Evolutionary conservation across 1,140 invertebrate species (phyloP), one percentile per base, ranked within the genome.

Genomic region (Penaeus japonicus): DNA sequence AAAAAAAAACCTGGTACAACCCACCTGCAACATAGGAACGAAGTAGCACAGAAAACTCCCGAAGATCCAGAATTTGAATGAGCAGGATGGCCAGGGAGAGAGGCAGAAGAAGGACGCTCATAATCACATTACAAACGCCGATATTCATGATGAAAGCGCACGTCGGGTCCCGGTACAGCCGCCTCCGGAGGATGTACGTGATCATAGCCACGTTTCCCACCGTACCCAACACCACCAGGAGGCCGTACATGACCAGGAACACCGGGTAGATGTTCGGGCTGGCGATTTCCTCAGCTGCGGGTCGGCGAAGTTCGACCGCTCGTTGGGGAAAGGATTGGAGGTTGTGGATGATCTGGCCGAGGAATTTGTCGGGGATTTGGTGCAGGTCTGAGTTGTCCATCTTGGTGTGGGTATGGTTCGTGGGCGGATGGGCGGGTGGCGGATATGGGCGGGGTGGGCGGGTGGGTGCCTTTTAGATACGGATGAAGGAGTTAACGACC

Each of bases 51-150:
- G 78, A 53, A 87, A 87, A 30, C 78, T 81, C 20, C 85, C 85
- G 78, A 87, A 87, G 85, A 87, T 57, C 85, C 85, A 87, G 59
- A 81, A n/a, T 87, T 47, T 87, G 85, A 32, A 87, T 81, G 53
- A 87, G 85, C 1, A 87, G 62, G 35, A 87, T 87, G 27, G 85
- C 85, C 27, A 87, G 78, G n/a, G 85, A 87, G 15, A 87, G 85
- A 10, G 85, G 85, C 59, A 87, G 85, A 0, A 87, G 78, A 2
- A 57, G 18, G 20, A 87, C 39, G 35, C 85, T 82, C 85, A 87
- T 87, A 27, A 87, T 70, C 35, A 87, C 54, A 24, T 82, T 80
- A 30, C 85, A 87, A n/a, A 87, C 59, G 5, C 78, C 85, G 24
- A 87, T 57, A 27, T 87, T 87, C 85, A 87, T 81, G 20, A 87